Conservation (phyloP, 2,888 invertebrate genomes). For the Eupithecia insigniata region DNA sequence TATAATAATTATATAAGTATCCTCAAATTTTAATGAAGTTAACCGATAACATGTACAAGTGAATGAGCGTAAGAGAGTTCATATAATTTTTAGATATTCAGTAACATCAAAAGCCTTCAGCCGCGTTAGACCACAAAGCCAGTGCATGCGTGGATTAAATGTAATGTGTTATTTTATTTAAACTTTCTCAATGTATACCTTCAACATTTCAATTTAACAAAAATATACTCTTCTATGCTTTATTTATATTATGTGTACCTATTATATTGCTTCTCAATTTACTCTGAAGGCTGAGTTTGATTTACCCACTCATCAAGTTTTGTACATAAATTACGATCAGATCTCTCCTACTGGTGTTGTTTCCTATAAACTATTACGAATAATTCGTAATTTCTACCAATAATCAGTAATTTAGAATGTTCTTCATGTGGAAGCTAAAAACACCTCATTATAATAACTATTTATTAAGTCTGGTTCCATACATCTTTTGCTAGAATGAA, state of each 20-base stretch:
- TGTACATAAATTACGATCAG: slow-evolving; percentile 8
- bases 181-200: background rate
- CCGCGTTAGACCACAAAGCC: slow-evolving; percentile 1
- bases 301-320: slow-evolving; percentile 2
- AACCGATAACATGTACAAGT: background rate
- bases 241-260: background rate
- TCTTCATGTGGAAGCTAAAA: background rate
- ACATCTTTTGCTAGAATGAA: background rate
- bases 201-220: slow-evolving; percentile 8
- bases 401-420: background rate
- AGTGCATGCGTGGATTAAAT: slow-evolving; percentile 3
- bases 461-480: background rate
- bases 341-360: background rate
- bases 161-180: background rate
- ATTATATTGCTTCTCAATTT: slow-evolving; percentile 8
- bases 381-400: background rate
- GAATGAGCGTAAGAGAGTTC: background rate
- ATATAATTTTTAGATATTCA: background rate
- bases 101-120: slow-evolving; percentile 5
- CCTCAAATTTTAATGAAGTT: background rate
- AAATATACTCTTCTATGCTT: slow-evolving; percentile 2
- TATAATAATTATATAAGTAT: background rate
- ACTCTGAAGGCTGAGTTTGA: slow-evolving; percentile 12
- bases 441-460: background rate
- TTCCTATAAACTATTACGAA: slow-evolving; percentile 5